Percentiles rank a stretch among this genome's conserved stretches.
Evolutionary conservation across 2,888 invertebrate species (phyloP).

Genomic region (Microplitis deprimator): DNA sequence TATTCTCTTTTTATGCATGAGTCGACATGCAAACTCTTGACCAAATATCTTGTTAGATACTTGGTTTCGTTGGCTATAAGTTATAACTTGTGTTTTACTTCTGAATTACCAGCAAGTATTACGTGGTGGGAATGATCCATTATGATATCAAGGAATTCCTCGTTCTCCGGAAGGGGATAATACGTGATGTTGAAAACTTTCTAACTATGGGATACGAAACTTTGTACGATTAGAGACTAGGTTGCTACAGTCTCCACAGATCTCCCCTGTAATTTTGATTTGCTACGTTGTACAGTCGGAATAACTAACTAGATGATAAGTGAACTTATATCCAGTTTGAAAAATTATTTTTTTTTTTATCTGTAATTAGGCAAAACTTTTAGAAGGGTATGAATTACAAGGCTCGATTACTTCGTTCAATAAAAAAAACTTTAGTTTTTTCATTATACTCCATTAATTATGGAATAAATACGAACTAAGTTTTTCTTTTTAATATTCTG

Average conservation of each 20-base stretch:
- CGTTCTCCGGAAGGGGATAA: constrained; percentile 43
- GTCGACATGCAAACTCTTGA: no score
- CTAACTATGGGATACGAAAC: constrained; percentile 47
- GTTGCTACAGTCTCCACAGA: constrained; percentile 13
- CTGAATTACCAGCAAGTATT: constrained; percentile 5
- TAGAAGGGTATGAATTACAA: constrained; percentile 23
- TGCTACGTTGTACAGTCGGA: constrained; percentile 29
- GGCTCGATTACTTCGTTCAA: not conserved
- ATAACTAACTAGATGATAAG: constrained; percentile 7
- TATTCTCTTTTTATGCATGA: no score
- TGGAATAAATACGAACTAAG: no score
- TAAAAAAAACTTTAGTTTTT: not conserved
- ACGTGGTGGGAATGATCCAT: constrained; percentile 32
- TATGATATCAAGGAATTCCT: constrained; percentile 24
- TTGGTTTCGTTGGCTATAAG: no score
- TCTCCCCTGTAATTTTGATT: constrained; percentile 40
- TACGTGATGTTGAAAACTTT: constrained; percentile 50
- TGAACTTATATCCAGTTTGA: not conserved
- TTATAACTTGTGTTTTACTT: not conserved
- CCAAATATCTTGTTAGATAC: no score
- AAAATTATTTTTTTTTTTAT: constrained; percentile 24
- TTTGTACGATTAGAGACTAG: constrained; percentile 39
- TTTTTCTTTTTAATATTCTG: no score
- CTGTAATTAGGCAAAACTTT: constrained; percentile 25
- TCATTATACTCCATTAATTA: no score